phyloP scores from a whole-genome alignment of 2,113 vertebrate genomes.

The Phycodurus eques region DNA sequence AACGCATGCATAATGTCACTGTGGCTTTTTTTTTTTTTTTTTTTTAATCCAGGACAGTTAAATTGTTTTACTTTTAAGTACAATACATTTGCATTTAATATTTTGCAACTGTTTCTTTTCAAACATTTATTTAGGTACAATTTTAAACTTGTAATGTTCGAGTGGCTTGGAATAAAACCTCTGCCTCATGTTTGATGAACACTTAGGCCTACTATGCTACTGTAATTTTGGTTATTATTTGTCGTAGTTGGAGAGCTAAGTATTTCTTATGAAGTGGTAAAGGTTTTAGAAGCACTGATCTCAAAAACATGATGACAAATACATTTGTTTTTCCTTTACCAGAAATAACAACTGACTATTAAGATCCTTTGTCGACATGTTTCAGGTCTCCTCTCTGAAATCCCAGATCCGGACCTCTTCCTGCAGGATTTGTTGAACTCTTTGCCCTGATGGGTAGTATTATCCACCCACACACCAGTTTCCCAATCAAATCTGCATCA shows the following conservation, averaged over 20 bases:
- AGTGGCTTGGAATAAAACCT: no score
- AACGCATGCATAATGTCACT: no score
- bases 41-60: no score
- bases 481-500: not conserved
- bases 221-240: not conserved
- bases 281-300: not conserved
- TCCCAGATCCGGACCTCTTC: conserved; percentile 88
- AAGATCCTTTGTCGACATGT: not conserved
- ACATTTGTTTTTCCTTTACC: not conserved
- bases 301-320: not conserved
- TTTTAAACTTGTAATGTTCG: not conserved
- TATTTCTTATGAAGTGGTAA: not conserved
- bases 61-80: no score
- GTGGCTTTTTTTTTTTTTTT: no score
- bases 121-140: no score
- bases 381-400: conserved; percentile 89
- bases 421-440: conserved; percentile 93
- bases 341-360: not conserved
- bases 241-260: not conserved
- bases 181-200: no score
- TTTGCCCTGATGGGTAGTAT: conserved; percentile 81
- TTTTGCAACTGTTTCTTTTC: no score
- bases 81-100: no score
- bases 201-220: not conserved
- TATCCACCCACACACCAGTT: conserved; percentile 20